Conservation (phyloP, 2,888 invertebrate species). For the Ectemnius cavifrons region DNA sequence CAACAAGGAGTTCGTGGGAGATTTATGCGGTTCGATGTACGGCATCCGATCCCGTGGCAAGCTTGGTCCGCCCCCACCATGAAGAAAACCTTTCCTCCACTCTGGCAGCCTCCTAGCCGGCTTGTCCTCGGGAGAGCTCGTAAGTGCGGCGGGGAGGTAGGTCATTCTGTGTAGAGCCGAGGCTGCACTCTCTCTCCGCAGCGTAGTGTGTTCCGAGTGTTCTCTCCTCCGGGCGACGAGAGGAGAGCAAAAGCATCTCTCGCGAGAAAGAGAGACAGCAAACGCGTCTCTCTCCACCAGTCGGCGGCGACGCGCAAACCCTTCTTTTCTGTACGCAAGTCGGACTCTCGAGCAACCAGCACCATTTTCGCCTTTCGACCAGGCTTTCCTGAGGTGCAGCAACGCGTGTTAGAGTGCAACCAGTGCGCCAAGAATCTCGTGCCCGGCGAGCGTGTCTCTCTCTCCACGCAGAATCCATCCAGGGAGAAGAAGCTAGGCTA, state of each 20-base stretch:
- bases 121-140: background rate
- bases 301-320: background rate
- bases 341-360: background rate
- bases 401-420: too few species aligned
- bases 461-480: background rate
- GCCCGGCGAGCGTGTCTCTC: slow-evolving; percentile 1
- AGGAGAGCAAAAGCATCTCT: background rate
- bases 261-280: background rate
- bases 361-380: background rate
- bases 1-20: background rate
- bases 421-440: background rate
- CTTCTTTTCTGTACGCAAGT: background rate
- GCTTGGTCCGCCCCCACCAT: slow-evolving; percentile 8
- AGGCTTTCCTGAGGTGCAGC: background rate
- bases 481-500: too few species aligned
- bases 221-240: background rate
- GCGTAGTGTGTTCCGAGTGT: slow-evolving; percentile 25
- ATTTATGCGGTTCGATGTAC: slow-evolving; percentile 2
- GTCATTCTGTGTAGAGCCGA: slow-evolving; percentile 55
- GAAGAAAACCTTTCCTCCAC: background rate
- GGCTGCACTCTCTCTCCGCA: slow-evolving; percentile 37
- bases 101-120: background rate
- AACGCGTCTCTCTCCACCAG: background rate
- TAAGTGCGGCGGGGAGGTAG: slow-evolving; percentile 16
- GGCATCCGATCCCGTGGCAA: background rate